Conservation (phyloP, 2,113 vertebrate genomes). For the Sus scrofa region DNA sequence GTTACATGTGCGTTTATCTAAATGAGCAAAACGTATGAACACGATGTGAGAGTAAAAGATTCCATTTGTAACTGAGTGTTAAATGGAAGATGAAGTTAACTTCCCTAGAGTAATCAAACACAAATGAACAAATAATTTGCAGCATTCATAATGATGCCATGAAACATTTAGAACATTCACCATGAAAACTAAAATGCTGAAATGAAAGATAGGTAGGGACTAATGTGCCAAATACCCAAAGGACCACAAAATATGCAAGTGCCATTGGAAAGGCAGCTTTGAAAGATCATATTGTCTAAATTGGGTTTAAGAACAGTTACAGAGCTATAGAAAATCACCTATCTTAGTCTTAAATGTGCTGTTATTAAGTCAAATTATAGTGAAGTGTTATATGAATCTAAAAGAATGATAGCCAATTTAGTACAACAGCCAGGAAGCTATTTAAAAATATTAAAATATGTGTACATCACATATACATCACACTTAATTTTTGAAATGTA, state of each 20-base stretch:
- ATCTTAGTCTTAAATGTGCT: background rate
- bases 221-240: constrained; percentile 30
- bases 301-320: constrained; percentile 78
- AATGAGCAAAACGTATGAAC: constrained; percentile 1
- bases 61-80: background rate
- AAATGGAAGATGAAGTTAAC: constrained; percentile 59
- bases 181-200: constrained; percentile 53
- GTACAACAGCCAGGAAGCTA: constrained; percentile 52
- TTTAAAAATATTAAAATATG: background rate
- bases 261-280: constrained; percentile 70
- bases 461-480: background rate
- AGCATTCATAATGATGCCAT: constrained; percentile 34
- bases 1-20: background rate
- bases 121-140: background rate
- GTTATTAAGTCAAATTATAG: constrained; percentile 79
- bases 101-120: background rate
- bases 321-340: constrained; percentile 77
- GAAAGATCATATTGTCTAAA: constrained; percentile 73
- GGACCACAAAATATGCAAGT: constrained; percentile 47
- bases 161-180: background rate
- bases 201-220: background rate
- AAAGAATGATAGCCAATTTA: constrained; percentile 69
- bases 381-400: constrained; percentile 49
- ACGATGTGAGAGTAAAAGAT: background rate
- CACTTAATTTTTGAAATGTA: constrained; percentile 68